Base-by-base conservation (phyloP, 2,113 vertebrate genomes). In the Chlamydotis undulata region DNA sequence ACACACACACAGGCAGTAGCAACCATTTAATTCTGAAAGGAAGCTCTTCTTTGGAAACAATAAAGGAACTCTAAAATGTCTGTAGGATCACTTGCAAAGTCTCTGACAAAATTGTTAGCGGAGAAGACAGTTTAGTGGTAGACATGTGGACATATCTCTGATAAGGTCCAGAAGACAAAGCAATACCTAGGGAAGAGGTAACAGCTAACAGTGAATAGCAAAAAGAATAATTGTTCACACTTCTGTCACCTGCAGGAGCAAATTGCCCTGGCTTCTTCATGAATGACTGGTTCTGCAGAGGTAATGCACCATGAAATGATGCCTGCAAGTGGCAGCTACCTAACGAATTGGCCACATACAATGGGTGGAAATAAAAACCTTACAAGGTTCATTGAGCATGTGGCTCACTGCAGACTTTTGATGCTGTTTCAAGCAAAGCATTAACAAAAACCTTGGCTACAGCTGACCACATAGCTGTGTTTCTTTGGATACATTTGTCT, bases 311-410 rank as follows among this genome's bases (percentile, higher is more conserved):
- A 41, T 64, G 49, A 80, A 78, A 97, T 23, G 56, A 79, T 70
- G 78, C 53, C 85, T 76, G 79, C 35, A 80, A 92, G 89, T 25
- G 60, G 37, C 49, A 86, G 67, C 29, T 52, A 81, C 67, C 49
- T 52, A 90, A 84, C 14, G 8, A 87, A 84, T 50, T 90, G 78
- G 45, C 47, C 25, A 55, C 49, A 64, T 21, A 17, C 1, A 1
- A 61, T 4, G 57, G 53, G 7, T 53, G 77, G 87, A 90, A 97
- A 91, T 65, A 91, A 93, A 95, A 95, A 77, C 31, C 67, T 87
- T 41, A 49, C 35, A 63, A 93, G 49, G 77, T 69, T 93, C 50
- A 83, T 52, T 69, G 19, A 95, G 59, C 52, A 35, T 1, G 23
- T 49, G 56, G 56, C 33, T 92, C 10, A 1, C 49, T 63, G 28